Base-by-base conservation (phyloP, 2,113 vertebrate genomes). In the Gopherus flavomarginatus region DNA sequence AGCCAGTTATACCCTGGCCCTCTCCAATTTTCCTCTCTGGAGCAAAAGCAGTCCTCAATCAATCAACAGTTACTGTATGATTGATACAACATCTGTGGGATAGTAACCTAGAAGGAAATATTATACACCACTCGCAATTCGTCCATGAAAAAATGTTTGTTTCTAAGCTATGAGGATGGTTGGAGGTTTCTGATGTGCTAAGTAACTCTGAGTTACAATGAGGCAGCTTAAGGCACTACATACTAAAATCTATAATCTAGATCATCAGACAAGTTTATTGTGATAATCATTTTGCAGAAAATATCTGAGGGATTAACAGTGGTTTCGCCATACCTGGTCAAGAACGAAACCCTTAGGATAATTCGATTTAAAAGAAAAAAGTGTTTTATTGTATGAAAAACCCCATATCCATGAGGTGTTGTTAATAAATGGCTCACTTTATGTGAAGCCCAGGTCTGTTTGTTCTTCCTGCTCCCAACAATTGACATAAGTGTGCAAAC, bases 321-420 rank as follows among this genome's bases (percentile, higher is more conserved):
- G 1, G 19, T 53, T 42, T 26, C 21, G 87, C 31, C 53, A 11
- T 35, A 75, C 44, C 14, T n/a, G 72, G 56, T 56, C 6, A 38
- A 0, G 1, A 90, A 0, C 35, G 5, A 35, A 72, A 1, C 38
- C 8, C 5, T 17, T 27, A 75, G 22, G 50, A 27, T 27, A 86
- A 35, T 57, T 52, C 5, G 0, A 29, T 0, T 1, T 13, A 65
- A 59, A 83, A 38, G 19, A 9, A 5, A 31, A 49, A 52, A 83
- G 29, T 42, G 9, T 80, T 85, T 54, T 84, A 52, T 69, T 79
- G 78, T 16, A 24, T 77, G 77, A 79, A 0, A 0, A 50, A 89
- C 75, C 13, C 22, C 75, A 72, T 26, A 14, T 92, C 26, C 79
- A 12, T 72, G 3, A 54, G 83, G 22, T 72, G 22, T 81, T 81